Base-by-base conservation (phyloP, 2,113 vertebrate genomes). In the Vulpes lagopus region DNA sequence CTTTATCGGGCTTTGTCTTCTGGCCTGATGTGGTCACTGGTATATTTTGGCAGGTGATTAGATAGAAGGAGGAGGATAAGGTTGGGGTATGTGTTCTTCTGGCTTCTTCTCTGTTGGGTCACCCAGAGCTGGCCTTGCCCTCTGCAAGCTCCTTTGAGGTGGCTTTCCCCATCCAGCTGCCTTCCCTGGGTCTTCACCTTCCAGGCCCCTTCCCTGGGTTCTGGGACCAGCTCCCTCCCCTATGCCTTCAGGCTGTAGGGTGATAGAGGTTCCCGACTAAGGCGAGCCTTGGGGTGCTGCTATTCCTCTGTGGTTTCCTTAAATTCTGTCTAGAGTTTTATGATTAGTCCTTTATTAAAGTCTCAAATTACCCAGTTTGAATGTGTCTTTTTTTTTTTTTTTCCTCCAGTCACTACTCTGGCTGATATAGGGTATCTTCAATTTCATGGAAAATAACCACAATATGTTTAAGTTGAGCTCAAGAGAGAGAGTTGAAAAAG, bases 381-480 rank as follows among this genome's bases (percentile, higher is more conserved):
- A n/a, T 65, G n/a, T 92, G n/a, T 69, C 87, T 85, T 43, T 94
- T 20, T 57, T 80, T 57, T 80, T 55, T 71, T 49, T 17, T 16
- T 3, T 16, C 51, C 55, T 78, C 32, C 3, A 73, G 55, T 65
- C 49, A 90, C n/a, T 43, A 49, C 19, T 65, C 62, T 35, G 30
- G 79, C 9, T 64, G 15, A 82, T 81, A 74, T 73, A 67, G 16
- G 43, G 17, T 11, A 25, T 64, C 73, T 89, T 82, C 38, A 81
- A 4, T 73, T 69, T 96, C 65, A 87, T 49, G 55, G 87, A 95
- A 91, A 87, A 64, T 65, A 89, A 81, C 49, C 55, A 43, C 15
- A 64, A 2, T 80, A 23, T 83, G 87, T 89, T 59, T 35, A 96
- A 96, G 69, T 11, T 71, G 69, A 87, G 62, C 65, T 95, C 64